Base-by-base conservation (phyloP, 2,888 invertebrate genomes). In the Drosophila aldrichi region DNA sequence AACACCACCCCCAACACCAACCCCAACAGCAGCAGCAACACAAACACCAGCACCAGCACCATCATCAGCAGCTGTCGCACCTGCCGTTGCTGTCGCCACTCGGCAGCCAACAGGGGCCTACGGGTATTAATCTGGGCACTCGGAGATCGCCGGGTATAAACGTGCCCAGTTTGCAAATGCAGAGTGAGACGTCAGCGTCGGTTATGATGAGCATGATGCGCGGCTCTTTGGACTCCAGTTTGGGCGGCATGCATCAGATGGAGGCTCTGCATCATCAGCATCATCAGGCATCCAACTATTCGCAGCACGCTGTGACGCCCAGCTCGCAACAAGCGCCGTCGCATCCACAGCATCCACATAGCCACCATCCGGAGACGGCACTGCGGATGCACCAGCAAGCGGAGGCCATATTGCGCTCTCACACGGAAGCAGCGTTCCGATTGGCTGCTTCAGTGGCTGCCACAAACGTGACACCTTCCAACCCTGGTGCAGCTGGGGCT, bases 361-460 rank as follows among this genome's bases (percentile, higher is more conserved):
- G 79, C n/a, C 80, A 77, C 38, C 88, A 91, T 36, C 90, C 92
- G 0, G 92, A 92, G 66, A 81, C 84, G 7, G 94, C 95, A 2
- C 90, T 96, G 46, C 93, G 96, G 75, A 95, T 96, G 94, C 97
- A 97, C 87, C 97, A 97, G 89, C 66, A 66, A 10, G 94, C 95
- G 1, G 66, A 66, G 25, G 90, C 96, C 0, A 94, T 97, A 58
- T 93, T 97, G 25, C 94, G 97, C 90, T 96, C 96, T 81, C 97
- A 97, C 90, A 97, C 97, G 0, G 97, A 97, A 92, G 97, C 97
- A 0, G 96, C 96, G 8, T 94, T 97, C 41, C 94, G 97, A 86
- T 92, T 97, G 67, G 97, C 95, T 1, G 94, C 93, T 10, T 73
- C 79, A 2, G 81, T 71, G 12, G 77, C 76, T 38, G 59, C 70